Conservation (phyloP, 2,888 invertebrate species). For the Ornithoptera priamus region DNA sequence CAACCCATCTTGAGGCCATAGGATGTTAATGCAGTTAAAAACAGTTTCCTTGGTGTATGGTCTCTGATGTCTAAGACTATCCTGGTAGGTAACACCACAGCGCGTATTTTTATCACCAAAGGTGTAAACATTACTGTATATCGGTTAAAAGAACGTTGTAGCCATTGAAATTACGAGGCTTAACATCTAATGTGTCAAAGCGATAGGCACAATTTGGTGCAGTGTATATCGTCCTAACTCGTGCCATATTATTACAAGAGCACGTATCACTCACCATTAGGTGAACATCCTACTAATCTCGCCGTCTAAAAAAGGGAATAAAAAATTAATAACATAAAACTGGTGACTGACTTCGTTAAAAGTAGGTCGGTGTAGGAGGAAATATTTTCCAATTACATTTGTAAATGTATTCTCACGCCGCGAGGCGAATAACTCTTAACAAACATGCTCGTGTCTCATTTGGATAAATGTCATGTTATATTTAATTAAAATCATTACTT, state of each 20-base stretch:
- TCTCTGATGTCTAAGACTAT: too few species aligned
- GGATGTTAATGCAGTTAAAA: too few species aligned
- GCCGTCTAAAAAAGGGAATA: background rate
- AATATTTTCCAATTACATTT: conserved; percentile 5
- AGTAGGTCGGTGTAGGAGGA: conserved; percentile 7
- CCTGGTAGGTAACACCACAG: too few species aligned
- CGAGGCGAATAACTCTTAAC: background rate
- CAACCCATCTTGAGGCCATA: too few species aligned
- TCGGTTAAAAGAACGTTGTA: too few species aligned
- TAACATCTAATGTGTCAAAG: too few species aligned
- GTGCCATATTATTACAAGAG: too few species aligned
- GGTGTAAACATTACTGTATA: too few species aligned
- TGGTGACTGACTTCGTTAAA: background rate
- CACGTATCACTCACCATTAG: background rate
- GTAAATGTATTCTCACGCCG: background rate
- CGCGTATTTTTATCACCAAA: background rate
- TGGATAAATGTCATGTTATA: background rate
- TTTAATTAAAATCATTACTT: background rate
- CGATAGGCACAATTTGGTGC: too few species aligned
- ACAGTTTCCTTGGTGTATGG: too few species aligned
- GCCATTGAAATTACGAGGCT: too few species aligned
- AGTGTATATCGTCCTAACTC: too few species aligned
- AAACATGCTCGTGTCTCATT: background rate
- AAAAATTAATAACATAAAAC: background rate
- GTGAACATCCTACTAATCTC: background rate